Evolutionary conservation across 2,797 vertebrate genomes (phyloP).

Genomic region (Sylvilagus floridanus): DNA sequence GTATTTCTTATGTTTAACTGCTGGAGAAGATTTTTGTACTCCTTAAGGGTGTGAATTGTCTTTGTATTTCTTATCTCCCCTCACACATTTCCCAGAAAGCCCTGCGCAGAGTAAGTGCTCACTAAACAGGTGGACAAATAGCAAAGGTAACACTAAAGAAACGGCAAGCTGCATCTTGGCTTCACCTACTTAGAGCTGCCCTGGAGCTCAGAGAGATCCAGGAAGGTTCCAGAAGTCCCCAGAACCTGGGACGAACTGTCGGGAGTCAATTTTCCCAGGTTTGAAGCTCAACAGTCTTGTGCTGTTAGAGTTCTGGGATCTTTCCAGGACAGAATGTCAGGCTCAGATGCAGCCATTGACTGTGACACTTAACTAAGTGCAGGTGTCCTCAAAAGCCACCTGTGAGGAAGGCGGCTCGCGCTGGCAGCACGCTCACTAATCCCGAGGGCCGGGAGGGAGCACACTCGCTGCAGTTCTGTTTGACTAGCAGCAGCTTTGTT

Average conservation of each 20-base stretch:
- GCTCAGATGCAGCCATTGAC: constrained; percentile 40
- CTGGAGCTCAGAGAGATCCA: not conserved
- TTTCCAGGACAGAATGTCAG: constrained; percentile 31
- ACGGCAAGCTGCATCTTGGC: not conserved
- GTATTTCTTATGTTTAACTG: not conserved
- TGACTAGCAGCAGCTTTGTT: constrained; percentile 91
- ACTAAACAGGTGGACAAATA: not conserved
- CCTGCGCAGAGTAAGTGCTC: not conserved
- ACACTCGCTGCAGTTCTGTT: constrained; percentile 67
- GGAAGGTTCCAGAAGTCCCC: not conserved
- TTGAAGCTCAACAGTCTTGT: not conserved
- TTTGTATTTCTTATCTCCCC: not conserved
- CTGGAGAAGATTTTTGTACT: not conserved
- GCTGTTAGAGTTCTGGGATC: not conserved
- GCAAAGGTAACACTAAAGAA: not conserved
- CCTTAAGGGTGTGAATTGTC: not conserved
- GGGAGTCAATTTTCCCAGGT: not conserved
- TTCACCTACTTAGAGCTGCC: not conserved
- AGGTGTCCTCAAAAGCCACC: constrained; percentile 66
- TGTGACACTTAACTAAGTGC: constrained; percentile 33
- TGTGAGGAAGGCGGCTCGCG: not conserved
- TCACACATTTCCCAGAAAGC: not conserved
- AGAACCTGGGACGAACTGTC: not conserved
- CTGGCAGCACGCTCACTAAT: not conserved
- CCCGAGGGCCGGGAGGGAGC: not conserved